Percentiles rank a stretch among this genome's conserved stretches.
Conservation (phyloP, 2,797 vertebrate genomes). For the Thripadectes ignobilis region DNA sequence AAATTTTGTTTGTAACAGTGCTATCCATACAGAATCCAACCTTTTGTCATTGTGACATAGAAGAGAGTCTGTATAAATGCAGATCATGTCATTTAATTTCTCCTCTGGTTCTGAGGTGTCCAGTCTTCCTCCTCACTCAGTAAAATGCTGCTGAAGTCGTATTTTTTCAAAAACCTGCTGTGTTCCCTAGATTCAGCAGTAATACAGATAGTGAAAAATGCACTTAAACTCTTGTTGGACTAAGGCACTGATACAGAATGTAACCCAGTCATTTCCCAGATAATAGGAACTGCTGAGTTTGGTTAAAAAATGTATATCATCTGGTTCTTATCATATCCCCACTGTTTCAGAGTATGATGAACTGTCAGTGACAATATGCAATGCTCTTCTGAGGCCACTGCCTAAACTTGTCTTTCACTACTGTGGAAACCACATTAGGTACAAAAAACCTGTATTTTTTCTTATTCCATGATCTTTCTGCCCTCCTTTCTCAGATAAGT, state of each 20-base stretch:
- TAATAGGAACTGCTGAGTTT: conserved; percentile 39
- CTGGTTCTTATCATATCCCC: conserved; percentile 71
- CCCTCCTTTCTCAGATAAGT: neutral
- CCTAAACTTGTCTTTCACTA: conserved; percentile 57
- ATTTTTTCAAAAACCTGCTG: neutral
- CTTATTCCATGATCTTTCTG: neutral
- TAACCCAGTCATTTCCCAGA: conserved; percentile 45
- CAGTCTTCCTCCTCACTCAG: conserved; percentile 9
- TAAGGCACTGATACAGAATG: neutral
- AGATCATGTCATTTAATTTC: neutral
- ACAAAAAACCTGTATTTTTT: neutral
- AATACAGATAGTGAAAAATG: conserved; percentile 43
- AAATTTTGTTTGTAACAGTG: neutral
- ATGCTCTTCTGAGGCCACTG: conserved; percentile 28
- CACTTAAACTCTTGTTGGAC: conserved; percentile 37
- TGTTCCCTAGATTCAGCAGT: conserved; percentile 5
- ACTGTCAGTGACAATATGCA: conserved; percentile 59
- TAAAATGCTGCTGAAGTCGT: neutral
- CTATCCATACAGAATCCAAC: neutral
- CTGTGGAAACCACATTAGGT: conserved; percentile 35
- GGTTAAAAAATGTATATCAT: conserved; percentile 69
- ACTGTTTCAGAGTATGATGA: conserved; percentile 58
- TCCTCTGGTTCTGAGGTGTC: neutral
- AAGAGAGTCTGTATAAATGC: neutral
- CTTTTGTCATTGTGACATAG: neutral